A percentile compares a stretch with the other conserved stretches of the same genome.
phyloP scores from a whole-genome alignment of 2,113 vertebrate genomes.

The Tragelaphus scriptus region DNA sequence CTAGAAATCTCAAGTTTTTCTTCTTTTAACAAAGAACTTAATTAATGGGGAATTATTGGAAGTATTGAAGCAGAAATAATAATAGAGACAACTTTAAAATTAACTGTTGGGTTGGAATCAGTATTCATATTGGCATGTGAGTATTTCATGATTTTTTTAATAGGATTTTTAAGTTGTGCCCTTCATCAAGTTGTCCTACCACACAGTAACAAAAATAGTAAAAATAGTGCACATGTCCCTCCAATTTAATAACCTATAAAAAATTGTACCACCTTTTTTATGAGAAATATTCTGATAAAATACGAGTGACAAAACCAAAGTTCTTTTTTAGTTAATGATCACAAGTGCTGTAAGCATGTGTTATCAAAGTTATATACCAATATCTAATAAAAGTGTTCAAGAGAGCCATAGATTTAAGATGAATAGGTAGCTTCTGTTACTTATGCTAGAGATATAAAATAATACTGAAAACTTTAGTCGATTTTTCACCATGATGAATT shows the following conservation, averaged over 20 bases:
- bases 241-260: conserved; percentile 3
- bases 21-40: conserved; percentile 4
- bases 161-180: not conserved
- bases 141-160: not conserved
- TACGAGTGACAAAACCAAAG: not conserved
- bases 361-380: not conserved
- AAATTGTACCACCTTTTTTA: not conserved
- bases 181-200: not conserved
- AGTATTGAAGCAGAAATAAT: not conserved
- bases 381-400: not conserved
- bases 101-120: not conserved
- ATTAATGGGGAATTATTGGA: conserved; percentile 12
- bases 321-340: not conserved
- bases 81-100: not conserved
- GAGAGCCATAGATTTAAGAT: conserved; percentile 13
- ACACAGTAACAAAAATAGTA: not conserved
- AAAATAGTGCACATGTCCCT: not conserved
- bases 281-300: not conserved
- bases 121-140: not conserved
- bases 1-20: not conserved
- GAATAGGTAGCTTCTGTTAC: not conserved
- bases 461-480: not conserved
- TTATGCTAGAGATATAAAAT: not conserved
- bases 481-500: not conserved
- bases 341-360: not conserved